These are phyloP conservation scores for Lumbricus terrestris DNA, from an alignment of 2,888 invertebrate genomes.

Conservation along the genomic window DNA sequence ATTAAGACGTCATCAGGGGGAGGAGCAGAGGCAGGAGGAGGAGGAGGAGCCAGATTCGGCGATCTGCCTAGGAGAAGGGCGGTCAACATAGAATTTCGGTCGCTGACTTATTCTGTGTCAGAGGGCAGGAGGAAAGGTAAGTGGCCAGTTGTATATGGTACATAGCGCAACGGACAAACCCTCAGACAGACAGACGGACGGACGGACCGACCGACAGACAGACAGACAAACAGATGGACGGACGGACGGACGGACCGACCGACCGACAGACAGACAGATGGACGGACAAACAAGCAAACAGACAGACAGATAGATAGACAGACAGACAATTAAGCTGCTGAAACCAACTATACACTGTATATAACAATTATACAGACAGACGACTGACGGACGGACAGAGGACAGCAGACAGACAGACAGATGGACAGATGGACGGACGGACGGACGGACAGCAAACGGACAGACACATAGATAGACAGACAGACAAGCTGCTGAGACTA, in stretches of 20 bases:
- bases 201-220: no score
- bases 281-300: background rate
- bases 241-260: background rate
- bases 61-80: slow-evolving; percentile 68
- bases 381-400: background rate
- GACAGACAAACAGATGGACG: background rate
- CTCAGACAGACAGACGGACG: no score
- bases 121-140: slow-evolving; percentile 63
- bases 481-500: no score
- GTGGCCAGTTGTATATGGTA: no score
- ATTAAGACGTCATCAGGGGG: background rate
- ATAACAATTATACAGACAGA: no score
- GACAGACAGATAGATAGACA: background rate
- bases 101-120: slow-evolving; percentile 83
- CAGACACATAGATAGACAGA: background rate
- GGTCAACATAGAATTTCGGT: slow-evolving; percentile 85
- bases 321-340: no score
- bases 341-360: no score
- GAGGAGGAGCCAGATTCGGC: slow-evolving; percentile 16
- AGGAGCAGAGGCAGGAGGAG: background rate
- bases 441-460: background rate
- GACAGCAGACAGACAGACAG: background rate
- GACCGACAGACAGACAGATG: background rate
- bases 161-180: background rate
- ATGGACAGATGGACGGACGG: background rate